A percentile compares a stretch with the other conserved stretches of the same genome.
Evolutionary conservation across 1,140 invertebrate species (phyloP).

Genomic region (Pantala flavescens): DNA sequence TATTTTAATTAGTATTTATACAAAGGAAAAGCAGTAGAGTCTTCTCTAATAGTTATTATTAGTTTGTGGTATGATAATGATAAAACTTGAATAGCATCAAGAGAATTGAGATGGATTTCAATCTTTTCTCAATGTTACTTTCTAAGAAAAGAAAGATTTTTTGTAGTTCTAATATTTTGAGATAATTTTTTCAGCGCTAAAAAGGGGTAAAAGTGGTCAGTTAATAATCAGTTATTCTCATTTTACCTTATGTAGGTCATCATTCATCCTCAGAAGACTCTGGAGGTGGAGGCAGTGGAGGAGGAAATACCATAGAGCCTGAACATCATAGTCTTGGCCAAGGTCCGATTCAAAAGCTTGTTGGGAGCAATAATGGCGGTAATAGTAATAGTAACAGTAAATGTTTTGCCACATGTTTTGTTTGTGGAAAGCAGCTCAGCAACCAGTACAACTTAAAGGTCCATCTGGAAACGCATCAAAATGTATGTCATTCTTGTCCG

Average conservation of each 20-base stretch:
- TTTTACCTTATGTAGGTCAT: background rate
- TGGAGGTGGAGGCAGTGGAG: slow-evolving; percentile 16
- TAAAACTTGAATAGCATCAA: too few relatives aligned
- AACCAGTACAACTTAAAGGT: slow-evolving; percentile 83
- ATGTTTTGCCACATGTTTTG: slow-evolving; percentile 59
- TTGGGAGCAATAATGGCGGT: background rate
- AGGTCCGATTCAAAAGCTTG: background rate
- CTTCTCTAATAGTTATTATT: too few relatives aligned
- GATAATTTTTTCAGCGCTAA: too few relatives aligned
- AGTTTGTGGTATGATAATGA: too few relatives aligned
- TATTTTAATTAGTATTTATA: too few relatives aligned
- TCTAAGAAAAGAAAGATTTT: too few relatives aligned
- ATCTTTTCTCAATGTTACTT: too few relatives aligned
- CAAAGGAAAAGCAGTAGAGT: too few relatives aligned
- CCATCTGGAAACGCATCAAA: slow-evolving; percentile 80
- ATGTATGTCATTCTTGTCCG: slow-evolving; percentile 66
- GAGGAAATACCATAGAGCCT: background rate
- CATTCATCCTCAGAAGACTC: slow-evolving; percentile 20
- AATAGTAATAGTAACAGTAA: slow-evolving; percentile 30
- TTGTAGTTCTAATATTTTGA: too few relatives aligned
- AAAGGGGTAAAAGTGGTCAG: too few relatives aligned
- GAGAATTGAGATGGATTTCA: too few relatives aligned
- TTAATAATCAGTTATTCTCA: background rate
- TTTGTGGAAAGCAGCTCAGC: slow-evolving; percentile 76
- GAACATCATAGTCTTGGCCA: background rate